Evolutionary conservation across 2,888 invertebrate species (phyloP), one percentile per base, ranked within the genome.

Genomic region (Oscheius sp.): DNA sequence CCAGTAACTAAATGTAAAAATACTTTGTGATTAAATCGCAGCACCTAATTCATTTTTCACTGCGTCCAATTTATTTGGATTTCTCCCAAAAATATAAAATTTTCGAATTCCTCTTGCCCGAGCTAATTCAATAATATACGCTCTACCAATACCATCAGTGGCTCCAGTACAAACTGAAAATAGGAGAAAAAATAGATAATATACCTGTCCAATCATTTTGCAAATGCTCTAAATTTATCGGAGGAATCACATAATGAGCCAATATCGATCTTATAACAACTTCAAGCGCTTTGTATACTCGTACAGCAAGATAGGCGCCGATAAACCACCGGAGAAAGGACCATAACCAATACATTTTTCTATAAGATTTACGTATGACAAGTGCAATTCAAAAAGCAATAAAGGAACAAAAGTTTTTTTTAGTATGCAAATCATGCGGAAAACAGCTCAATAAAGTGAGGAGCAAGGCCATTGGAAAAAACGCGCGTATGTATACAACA

Each of bases 131-230:
- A 77, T 75, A 17, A 80, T 71, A 62, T 85, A 85, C 5, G 85
- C 84, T 28, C 73, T 71, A n/a, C 85, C 85, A 44, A 85, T 85
- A 12, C 85, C 85, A 69, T 85, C 85, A 2, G 85, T 85, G 33
- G 80, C 81, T 32, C 84, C 84, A 1, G 84, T 85, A 6, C 82
- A 75, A 26, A 84, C 84, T 82, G 41, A 61, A 80, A 38, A 33
- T 24, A 5, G 2, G 20, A 36, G 41, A 2, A 24, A 20, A 47
- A 47, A 3, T n/a, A 32, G 12, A 3, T 2, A 9, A 32, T 41
- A 9, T 56, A 78, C 80, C 78, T 62, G 80, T 74, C 80, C 80
- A 80, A 2, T 56, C 32, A 57, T 78, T 72, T 44, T 77, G 70
- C 14, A 77, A 47, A 56, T 75, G 63, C 3, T 74, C 70, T 36